Percentiles rank a stretch among this genome's conserved stretches.
Conservation (phyloP, 2,888 invertebrate genomes). For the Drosophila mimica region DNA sequence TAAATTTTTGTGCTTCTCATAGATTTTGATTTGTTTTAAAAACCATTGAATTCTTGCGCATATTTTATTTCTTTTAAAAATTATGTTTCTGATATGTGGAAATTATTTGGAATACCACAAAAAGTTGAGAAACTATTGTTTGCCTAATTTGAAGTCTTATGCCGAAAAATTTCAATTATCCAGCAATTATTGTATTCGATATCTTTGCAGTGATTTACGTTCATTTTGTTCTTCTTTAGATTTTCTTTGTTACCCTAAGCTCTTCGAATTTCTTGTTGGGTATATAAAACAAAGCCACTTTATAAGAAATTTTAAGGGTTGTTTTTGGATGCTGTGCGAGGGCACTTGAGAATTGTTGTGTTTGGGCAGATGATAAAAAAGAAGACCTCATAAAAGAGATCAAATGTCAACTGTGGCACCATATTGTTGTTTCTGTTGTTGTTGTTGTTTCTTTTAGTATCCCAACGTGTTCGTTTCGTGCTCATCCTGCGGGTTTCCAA, state of each 20-base stretch:
- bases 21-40: not conserved
- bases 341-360: constrained; percentile 49
- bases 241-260: constrained; percentile 14
- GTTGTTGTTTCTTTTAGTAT: constrained; percentile 15
- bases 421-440: constrained; percentile 50
- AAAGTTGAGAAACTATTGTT: not conserved
- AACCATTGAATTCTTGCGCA: not conserved
- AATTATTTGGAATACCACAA: not conserved
- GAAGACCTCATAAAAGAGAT: constrained; percentile 76
- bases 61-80: not conserved
- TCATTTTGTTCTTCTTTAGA: not conserved
- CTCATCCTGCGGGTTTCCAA: constrained; percentile 58
- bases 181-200: constrained; percentile 4
- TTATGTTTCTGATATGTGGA: not conserved
- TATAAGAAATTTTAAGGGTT: constrained; percentile 38
- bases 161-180: not conserved
- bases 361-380: constrained; percentile 40
- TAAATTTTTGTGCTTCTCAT: not conserved
- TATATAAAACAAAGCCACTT: constrained; percentile 3
- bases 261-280: constrained; percentile 31
- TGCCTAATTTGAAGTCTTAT: not conserved
- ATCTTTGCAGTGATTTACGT: constrained; percentile 13
- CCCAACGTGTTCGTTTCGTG: constrained; percentile 9
- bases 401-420: constrained; percentile 70
- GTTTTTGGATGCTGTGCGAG: constrained; percentile 14